Base-by-base conservation (phyloP, 2,113 vertebrate genomes). In the Solea solea region DNA sequence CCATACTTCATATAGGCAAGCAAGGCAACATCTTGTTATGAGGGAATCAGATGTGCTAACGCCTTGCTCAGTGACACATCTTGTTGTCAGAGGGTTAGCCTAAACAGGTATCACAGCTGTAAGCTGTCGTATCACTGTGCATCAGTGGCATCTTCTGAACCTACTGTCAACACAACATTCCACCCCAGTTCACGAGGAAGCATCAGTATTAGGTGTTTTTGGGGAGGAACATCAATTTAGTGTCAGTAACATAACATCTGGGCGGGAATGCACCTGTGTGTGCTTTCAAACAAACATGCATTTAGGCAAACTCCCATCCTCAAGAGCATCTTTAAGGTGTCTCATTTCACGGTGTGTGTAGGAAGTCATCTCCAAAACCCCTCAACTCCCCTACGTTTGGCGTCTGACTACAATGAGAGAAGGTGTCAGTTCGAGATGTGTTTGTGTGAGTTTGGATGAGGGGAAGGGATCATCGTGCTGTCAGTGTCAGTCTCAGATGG, bases 341-440 rank as follows among this genome's bases (percentile, higher is more conserved):
- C 81, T 83, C 87, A 86, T 93, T 93, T 90, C 4, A 48, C 4
- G 67, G 54, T 16, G 86, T 48, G 71, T 92, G 86, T 91, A 82
- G 88, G 90, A 91, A 86, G 83, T 80, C 81, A 85, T 93, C 84
- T 87, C 87, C 91, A 84, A 91, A 93, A 85, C 84, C 82, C 73
- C 78, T 65, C 40, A 66, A 67, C 78, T 85, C 62, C 64, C 75
- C 59, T 62, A 79, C 27, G 41, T 90, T 61, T 81, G 84, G 86
- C 90, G 79, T 80, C 91, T 91, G 90, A 92, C 91, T 86, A 85
- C 87, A 91, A 88, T 94, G 89, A 81, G 75, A 70, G 88, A 89
- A 88, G 12, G 9, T 90, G 90, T 90, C 75, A 56, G 84, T 81
- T 69, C 77, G 88, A 73, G 60, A 65, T 69, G 65, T 69, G 57